Conservation (phyloP, 2,797 vertebrate genomes). For the Oryzias sinensis region DNA sequence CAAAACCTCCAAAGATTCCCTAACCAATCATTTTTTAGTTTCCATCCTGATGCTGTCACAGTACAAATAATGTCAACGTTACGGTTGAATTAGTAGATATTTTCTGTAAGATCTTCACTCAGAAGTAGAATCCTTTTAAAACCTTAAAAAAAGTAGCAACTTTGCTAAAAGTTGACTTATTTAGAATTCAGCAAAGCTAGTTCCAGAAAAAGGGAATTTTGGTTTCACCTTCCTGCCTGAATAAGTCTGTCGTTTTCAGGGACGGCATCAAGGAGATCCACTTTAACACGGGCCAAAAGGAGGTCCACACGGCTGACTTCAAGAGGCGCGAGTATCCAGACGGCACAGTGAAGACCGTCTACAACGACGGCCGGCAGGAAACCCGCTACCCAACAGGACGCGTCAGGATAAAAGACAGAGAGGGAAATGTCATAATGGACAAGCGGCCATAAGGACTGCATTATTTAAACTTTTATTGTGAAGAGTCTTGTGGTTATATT, state of each 20-base stretch:
- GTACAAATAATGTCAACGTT: too few relatives aligned
- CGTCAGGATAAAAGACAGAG: constrained; percentile 89
- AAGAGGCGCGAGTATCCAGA: constrained; percentile 94
- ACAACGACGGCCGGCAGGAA: constrained; percentile 88
- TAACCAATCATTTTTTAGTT: too few relatives aligned
- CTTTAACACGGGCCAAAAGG: constrained; percentile 93
- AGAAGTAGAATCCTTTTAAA: too few relatives aligned
- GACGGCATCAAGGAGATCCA: constrained; percentile 92
- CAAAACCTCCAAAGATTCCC: too few relatives aligned
- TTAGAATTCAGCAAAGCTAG: background rate
- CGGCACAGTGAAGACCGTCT: constrained; percentile 93
- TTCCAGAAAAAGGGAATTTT: background rate
- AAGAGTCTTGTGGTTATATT: too few relatives aligned
- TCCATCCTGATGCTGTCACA: too few relatives aligned
- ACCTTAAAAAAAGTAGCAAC: too few relatives aligned
- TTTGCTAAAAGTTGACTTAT: too few relatives aligned
- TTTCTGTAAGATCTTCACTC: too few relatives aligned
- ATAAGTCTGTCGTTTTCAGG: constrained; percentile 56
- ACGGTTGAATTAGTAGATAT: too few relatives aligned
- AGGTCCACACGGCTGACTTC: constrained; percentile 88
- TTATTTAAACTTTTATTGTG: background rate
- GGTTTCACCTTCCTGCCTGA: background rate
- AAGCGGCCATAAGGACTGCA: constrained; percentile 54
- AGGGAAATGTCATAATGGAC: constrained; percentile 88
- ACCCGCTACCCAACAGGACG: constrained; percentile 89